Evolutionary conservation across 1,140 invertebrate genomes (phyloP).

Genomic region (Pseudomyrmex gracilis): DNA sequence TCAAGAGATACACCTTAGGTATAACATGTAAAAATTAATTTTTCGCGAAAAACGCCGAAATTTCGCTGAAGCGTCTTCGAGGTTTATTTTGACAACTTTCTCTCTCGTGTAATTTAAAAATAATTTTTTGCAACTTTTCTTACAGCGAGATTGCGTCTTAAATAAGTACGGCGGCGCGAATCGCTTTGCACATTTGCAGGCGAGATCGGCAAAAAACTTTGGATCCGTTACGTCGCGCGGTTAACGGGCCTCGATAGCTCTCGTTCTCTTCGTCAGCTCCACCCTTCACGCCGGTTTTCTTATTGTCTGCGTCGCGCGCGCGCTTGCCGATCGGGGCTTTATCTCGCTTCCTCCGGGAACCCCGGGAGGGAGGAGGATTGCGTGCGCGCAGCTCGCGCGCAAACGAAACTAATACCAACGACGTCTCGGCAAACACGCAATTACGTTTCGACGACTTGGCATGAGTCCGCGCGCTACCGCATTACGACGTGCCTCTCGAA

Average conservation of each 20-base stretch:
- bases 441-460: conserved; percentile 74
- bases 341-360: conserved; percentile 35
- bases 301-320: conserved; percentile 61
- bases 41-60: no score
- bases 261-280: conserved; percentile 63
- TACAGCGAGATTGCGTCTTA: background rate
- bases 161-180: background rate
- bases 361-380: conserved; percentile 66
- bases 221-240: conserved; percentile 64
- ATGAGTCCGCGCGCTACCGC: conserved; percentile 77
- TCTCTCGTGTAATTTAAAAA: background rate
- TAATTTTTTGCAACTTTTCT: background rate
- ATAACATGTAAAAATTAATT: no score
- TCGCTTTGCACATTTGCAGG: conserved; percentile 18
- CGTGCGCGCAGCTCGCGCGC: conserved; percentile 64
- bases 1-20: no score
- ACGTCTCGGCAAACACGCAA: conserved; percentile 80
- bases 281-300: conserved; percentile 57
- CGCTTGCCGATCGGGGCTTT: conserved; percentile 14
- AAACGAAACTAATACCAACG: conserved; percentile 81
- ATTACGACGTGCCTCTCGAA: conserved; percentile 68
- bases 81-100: background rate
- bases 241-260: conserved; percentile 58
- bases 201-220: conserved; percentile 66
- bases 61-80: no score